Base-by-base conservation (phyloP, 2,888 invertebrate species). In the Ptilodon capucinus region DNA sequence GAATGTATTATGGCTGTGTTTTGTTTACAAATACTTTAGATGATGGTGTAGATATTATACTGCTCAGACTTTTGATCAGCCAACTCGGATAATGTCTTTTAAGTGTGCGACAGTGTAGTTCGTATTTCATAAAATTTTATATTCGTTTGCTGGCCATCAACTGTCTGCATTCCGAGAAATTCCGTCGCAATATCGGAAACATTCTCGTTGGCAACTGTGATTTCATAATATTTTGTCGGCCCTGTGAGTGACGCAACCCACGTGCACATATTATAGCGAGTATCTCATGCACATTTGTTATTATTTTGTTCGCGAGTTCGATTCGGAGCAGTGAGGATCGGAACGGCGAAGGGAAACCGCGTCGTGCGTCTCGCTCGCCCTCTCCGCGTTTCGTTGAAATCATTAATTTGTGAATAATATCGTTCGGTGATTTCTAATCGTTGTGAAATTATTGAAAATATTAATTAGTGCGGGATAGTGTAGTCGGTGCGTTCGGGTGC, bases 231-330 rank as follows among this genome's bases (percentile, higher is more conserved):
- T 71, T 77, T 71, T 58, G 64, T 76, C 64, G 68, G 68, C 76
- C 76, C 70, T 71, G 72, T 73, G 73, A 77, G 81, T 87, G 88
- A 88, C 86, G 86, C 88, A 87, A 88, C 88, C 90, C 91, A 91
- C 91, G 91, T 91, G 91, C 85, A 86, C 82, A 74, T 79, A 84
- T 71, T 84, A 83, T 81, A 85, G 76, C 79, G 74, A 88, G 84
- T 75, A 89, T 88, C 88, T 88, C 92, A 92, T 92, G 92, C 92
- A 92, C 92, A 92, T 93, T 93, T 94, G 93, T 94, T 94, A 92
- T 94, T 94, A 93, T 94, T 94, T 94, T 93, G 93, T 91, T 92
- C 90, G 88, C 87, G 92, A 92, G 92, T 92, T 93, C 92, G 93
- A 92, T 92, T 92, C 91, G 75, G 71, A 79, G 76, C 79, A 77